phyloP scores from a whole-genome alignment of 1,140 invertebrate genomes.

The Eurosta solidaginis region DNA sequence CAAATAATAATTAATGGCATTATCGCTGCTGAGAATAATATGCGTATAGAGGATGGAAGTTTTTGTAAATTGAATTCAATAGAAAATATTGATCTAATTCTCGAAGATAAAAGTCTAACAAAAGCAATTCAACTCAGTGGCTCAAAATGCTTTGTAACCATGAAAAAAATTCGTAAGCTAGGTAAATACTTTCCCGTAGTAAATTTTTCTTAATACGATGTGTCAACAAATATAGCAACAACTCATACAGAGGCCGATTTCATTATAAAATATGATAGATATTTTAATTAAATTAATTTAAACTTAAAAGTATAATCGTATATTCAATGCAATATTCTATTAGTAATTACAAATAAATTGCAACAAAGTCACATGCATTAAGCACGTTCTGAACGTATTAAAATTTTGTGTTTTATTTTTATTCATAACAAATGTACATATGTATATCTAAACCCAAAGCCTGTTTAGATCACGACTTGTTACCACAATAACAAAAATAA shows the following conservation, averaged over 20 bases:
- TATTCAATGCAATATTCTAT: conserved; percentile 49
- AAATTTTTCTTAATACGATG: conserved; percentile 54
- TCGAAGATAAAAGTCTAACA: conserved; percentile 58
- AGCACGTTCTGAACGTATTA: conserved; percentile 4
- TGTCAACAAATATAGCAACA: background rate
- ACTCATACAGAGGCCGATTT: conserved; percentile 4
- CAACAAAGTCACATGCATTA: conserved; percentile 25
- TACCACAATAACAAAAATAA: no score
- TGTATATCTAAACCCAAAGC: no score
- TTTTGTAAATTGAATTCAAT: conserved; percentile 56
- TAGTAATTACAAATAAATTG: conserved; percentile 40
- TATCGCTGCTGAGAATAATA: conserved; percentile 43
- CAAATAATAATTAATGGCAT: conserved; percentile 50
- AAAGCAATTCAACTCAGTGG: conserved; percentile 58
- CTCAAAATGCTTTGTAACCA: conserved; percentile 59
- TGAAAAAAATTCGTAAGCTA: conserved; percentile 66
- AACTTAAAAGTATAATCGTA: conserved; percentile 39
- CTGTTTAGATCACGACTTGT: no score
- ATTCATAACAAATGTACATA: no score
- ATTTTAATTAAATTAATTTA: conserved; percentile 26
- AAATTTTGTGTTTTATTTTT: background rate
- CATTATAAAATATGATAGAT: background rate
- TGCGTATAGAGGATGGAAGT: background rate
- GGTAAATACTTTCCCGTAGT: conserved; percentile 70
- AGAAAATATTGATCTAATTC: conserved; percentile 59